Conservation (phyloP, 2,113 vertebrate genomes). For the Halcyon malimbica region DNA sequence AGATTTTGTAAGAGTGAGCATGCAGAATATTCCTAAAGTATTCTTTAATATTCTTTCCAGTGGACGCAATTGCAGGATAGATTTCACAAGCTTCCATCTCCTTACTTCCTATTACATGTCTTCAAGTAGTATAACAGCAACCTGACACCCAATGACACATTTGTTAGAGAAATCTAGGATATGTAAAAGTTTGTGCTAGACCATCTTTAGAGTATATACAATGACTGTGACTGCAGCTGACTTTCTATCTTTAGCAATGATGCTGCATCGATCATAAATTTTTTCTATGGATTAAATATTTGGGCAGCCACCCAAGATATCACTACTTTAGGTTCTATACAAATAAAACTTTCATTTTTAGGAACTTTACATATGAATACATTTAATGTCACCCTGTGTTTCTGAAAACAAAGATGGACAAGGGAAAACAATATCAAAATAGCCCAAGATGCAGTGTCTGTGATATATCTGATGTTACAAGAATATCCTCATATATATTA, state of each 20-base stretch:
- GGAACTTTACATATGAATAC: conserved; percentile 23
- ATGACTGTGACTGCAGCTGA: not conserved
- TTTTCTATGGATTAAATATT: conserved; percentile 62
- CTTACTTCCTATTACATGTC: not conserved
- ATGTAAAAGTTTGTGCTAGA: conserved; percentile 12
- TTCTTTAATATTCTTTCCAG: not conserved
- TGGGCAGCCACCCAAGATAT: conserved; percentile 34
- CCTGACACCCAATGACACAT: not conserved
- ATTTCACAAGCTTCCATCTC: conserved; percentile 4
- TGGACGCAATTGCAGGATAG: not conserved
- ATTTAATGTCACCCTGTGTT: conserved; percentile 46
- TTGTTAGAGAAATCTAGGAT: conserved; percentile 18
- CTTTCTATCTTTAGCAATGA: conserved; percentile 64
- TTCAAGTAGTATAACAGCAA: conserved; percentile 13
- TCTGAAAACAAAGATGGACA: conserved; percentile 44
- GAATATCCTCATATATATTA: not conserved
- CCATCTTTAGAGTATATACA: not conserved
- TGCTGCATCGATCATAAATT: conserved; percentile 62
- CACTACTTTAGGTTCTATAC: conserved; percentile 38
- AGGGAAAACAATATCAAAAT: not conserved
- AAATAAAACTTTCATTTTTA: conserved; percentile 52
- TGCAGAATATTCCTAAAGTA: not conserved
- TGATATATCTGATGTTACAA: not conserved
- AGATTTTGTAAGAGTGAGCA: not conserved
- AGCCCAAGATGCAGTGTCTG: not conserved